phyloP scores from a whole-genome alignment of 2,797 vertebrate genomes.

The Notolabrus celidotus region DNA sequence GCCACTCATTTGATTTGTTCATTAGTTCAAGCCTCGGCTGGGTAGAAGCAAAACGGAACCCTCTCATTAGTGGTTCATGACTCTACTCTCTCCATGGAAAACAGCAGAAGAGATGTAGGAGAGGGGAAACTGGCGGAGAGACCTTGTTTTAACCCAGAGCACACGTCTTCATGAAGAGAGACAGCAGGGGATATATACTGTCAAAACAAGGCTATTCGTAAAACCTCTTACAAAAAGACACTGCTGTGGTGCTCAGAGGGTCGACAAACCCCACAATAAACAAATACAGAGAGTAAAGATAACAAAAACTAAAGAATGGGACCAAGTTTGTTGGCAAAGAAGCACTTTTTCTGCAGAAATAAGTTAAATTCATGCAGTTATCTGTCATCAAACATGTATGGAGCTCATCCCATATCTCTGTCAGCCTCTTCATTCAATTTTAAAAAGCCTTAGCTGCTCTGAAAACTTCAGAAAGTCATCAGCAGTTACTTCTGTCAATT shows the following conservation, averaged over 20 bases:
- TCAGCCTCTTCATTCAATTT: neutral
- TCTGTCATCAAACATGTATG: neutral
- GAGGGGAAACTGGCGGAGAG: conserved; percentile 58
- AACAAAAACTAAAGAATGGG: conserved; percentile 1
- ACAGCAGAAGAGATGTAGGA: conserved; percentile 50
- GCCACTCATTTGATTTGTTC: conserved; percentile 86
- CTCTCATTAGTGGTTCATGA: conserved; percentile 85
- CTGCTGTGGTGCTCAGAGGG: conserved; percentile 8
- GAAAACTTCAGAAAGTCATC: conserved; percentile 15
- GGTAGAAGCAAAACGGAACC: conserved; percentile 78
- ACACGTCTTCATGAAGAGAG: conserved; percentile 36
- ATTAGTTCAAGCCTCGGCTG: conserved; percentile 81
- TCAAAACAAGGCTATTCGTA: conserved; percentile 10
- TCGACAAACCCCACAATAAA: conserved; percentile 12
- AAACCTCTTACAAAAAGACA: conserved; percentile 27
- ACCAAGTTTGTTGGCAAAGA: conserved; percentile 1
- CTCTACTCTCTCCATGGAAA: conserved; percentile 80
- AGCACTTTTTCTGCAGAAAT: neutral
- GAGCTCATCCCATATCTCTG: neutral
- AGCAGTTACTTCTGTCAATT: conserved; percentile 35
- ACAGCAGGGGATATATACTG: conserved; percentile 15
- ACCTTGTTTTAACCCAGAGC: conserved; percentile 63
- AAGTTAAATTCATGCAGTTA: neutral
- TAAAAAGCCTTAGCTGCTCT: conserved; percentile 14
- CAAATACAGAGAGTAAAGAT: conserved; percentile 11